phyloP scores from a whole-genome alignment of 2,888 invertebrate genomes.

The Monopis laevigella region DNA sequence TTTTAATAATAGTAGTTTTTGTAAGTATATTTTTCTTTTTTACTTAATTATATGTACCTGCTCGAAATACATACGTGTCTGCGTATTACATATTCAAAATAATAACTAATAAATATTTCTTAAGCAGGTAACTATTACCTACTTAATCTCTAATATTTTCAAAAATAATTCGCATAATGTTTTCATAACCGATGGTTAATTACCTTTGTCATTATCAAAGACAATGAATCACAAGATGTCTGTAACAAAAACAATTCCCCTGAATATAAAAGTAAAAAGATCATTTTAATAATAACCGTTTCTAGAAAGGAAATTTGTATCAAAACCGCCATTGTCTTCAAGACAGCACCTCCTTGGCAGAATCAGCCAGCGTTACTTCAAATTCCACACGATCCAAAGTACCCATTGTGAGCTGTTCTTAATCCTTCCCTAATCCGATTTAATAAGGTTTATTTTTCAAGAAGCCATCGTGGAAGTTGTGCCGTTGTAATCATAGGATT shows the following conservation, averaged over 20 bases:
- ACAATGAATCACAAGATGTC: neutral
- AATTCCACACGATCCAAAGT: neutral
- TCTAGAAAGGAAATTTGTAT: conserved; percentile 18
- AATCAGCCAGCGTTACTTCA: neutral
- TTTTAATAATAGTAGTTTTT: too few relatives aligned
- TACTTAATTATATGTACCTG: too few relatives aligned
- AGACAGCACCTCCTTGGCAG: conserved; percentile 7
- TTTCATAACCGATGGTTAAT: too few relatives aligned
- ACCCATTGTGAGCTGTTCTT: neutral
- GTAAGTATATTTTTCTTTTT: too few relatives aligned
- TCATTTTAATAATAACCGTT: conserved; percentile 15
- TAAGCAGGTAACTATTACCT: too few relatives aligned
- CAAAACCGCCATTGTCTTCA: conserved; percentile 15
- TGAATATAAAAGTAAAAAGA: too few relatives aligned
- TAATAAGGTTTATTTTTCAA: neutral
- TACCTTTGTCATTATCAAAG: neutral
- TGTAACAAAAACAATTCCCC: too few relatives aligned
- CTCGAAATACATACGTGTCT: too few relatives aligned
- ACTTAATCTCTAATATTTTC: too few relatives aligned
- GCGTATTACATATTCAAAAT: too few relatives aligned
- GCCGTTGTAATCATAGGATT: neutral
- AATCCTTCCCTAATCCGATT: neutral
- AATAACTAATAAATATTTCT: too few relatives aligned
- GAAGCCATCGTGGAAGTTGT: neutral
- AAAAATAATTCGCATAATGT: too few relatives aligned